Percentiles rank a stretch among this genome's conserved stretches.
phyloP scores from a whole-genome alignment of 2,888 invertebrate species.

The Choreutis nemorana region DNA sequence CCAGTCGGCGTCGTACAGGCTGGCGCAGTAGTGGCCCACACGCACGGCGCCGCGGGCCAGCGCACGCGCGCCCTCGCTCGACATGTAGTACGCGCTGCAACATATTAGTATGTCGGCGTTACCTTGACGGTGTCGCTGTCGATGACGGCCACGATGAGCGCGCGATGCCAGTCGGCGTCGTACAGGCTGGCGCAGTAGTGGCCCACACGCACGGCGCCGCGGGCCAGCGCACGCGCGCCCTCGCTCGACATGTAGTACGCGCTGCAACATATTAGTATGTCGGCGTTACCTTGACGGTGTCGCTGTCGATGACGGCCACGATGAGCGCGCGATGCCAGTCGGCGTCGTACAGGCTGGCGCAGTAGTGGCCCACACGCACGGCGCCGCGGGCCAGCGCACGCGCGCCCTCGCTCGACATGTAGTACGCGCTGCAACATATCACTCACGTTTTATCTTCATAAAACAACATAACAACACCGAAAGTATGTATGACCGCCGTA shows the following conservation, averaged over 20 bases:
- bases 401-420: too few species aligned
- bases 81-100: background rate
- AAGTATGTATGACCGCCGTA: too few species aligned
- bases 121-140: conserved; percentile 53
- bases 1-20: conserved; percentile 21
- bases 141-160: conserved; percentile 45
- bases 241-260: conserved; percentile 29
- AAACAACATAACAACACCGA: too few species aligned
- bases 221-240: conserved; percentile 30
- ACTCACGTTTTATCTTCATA: too few species aligned
- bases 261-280: too few species aligned
- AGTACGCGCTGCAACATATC: too few species aligned
- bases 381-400: too few species aligned
- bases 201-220: conserved; percentile 42
- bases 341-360: too few species aligned
- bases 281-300: too few species aligned
- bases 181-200: conserved; percentile 53
- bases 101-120: conserved; percentile 3
- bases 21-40: conserved; percentile 24
- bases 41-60: conserved; percentile 4
- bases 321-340: too few species aligned
- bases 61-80: conserved; percentile 1
- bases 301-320: too few species aligned
- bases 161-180: conserved; percentile 60
- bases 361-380: too few species aligned